Conservation (phyloP, 2,888 invertebrate species). For the Zonitis immaculata region DNA sequence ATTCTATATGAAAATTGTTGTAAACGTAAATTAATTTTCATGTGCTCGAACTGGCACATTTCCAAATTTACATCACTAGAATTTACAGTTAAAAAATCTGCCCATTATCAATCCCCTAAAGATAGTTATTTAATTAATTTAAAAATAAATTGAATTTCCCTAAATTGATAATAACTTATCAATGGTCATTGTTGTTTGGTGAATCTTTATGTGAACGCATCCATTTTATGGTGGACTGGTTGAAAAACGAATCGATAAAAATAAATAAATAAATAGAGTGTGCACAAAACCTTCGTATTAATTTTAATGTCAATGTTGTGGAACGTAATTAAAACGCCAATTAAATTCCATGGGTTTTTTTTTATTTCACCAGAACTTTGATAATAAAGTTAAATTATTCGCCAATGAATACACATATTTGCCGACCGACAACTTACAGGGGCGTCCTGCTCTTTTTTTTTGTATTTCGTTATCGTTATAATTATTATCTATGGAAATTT, state of each 20-base stretch:
- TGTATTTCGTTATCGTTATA: no score
- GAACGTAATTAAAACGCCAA: conserved; percentile 1
- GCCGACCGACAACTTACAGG: not conserved
- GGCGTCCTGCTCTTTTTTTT: no score
- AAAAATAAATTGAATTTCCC: not conserved
- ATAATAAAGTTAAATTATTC: conserved; percentile 36
- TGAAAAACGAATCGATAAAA: not conserved
- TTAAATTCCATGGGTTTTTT: not conserved
- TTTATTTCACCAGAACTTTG: conserved; percentile 24
- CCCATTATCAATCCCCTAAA: no score
- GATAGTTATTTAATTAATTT: no score
- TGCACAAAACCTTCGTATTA: not conserved
- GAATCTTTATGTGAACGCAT: not conserved
- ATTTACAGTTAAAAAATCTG: not conserved
- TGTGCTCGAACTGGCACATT: not conserved
- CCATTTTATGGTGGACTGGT: not conserved
- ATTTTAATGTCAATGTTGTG: conserved; percentile 1
- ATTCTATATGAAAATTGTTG: not conserved
- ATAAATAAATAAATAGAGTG: not conserved
- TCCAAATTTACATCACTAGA: not conserved
- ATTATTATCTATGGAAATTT: no score
- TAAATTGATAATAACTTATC: not conserved
- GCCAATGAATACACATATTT: conserved; percentile 31
- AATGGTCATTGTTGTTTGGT: not conserved
- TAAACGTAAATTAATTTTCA: not conserved